Evolutionary conservation across 2,797 vertebrate species (phyloP), one percentile per base, ranked within the genome.

Genomic region (Typhlichthys subterraneus): DNA sequence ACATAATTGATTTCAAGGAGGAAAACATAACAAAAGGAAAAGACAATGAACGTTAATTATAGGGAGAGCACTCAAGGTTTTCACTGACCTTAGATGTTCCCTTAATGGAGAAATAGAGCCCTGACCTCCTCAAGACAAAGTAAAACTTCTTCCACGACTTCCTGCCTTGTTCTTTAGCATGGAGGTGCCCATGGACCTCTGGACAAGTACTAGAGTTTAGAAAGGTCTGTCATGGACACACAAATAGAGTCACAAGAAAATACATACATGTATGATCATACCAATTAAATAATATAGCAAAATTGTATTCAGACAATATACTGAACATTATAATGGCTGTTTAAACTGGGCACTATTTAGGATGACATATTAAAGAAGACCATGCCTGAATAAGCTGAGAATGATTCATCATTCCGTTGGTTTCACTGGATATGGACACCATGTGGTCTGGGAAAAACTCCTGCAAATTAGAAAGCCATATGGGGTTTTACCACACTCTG

Each of bases 71-170:
- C 14, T 46, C 5, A 13, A 52, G 52, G 67, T 63, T 47, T 69
- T 59, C 12, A 76, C 91, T 88, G 88, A 99, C 97, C 95, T 99
- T 99, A 64, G 96, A 99, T 64, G 93, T 96, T 80, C 97, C 97
- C 89, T 98, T 99, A 72, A 93, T 98, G 75, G 98, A 99, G 92
- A 96, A 96, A 90, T 99, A 99, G 67, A 99, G 92, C 53, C 98
- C 98, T 17, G 98, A 99, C 88, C 97, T 92, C 90, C 98, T 92
- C 75, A 99, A 88, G 65, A 99, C 85, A 93, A 99, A 99, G 83
- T 94, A 99, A 77, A 93, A 78, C 89, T 95, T 98, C 89, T 95
- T 99, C 97, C 97, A 99, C 0, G 95, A 94, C 76, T 97, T 99
- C 83, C 94, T 96, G 63, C 95, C 94, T 65, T 94, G 95, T 70